Evolutionary conservation across 1,140 invertebrate genomes (phyloP).

Genomic region (Rhynchophorus ferrugineus): DNA sequence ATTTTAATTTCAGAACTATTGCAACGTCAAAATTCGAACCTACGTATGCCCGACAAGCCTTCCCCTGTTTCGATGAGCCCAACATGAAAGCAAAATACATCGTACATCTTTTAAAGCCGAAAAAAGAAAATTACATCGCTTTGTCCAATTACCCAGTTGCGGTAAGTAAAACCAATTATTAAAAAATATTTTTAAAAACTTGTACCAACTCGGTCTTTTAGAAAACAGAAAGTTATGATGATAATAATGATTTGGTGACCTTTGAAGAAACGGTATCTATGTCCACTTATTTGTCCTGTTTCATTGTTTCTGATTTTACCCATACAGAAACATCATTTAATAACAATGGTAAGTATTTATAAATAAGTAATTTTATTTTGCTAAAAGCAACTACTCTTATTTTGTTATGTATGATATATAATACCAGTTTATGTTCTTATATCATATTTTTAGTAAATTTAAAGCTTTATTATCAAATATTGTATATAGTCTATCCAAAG

Average conservation of each 20-base stretch:
- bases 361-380: not conserved
- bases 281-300: constrained; percentile 87
- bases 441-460: too few relatives aligned
- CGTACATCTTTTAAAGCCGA: constrained; percentile 66
- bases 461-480: too few relatives aligned
- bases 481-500: too few relatives aligned
- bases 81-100: constrained; percentile 83
- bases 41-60: constrained; percentile 83
- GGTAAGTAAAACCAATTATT: constrained; percentile 23
- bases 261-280: constrained; percentile 79
- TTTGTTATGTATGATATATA: too few relatives aligned
- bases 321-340: constrained; percentile 47
- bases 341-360: constrained; percentile 41
- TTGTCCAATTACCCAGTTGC: constrained; percentile 74
- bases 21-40: constrained; percentile 90
- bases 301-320: constrained; percentile 85
- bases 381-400: too few relatives aligned
- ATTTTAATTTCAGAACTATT: constrained; percentile 53
- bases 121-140: constrained; percentile 53
- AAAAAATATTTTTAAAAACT: not conserved
- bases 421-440: too few relatives aligned
- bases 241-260: constrained; percentile 32
- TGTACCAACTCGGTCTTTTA: constrained; percentile 8
- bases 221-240: constrained; percentile 18
- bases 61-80: constrained; percentile 96